A percentile compares a stretch with the other conserved stretches of the same genome.
phyloP scores from a whole-genome alignment of 1,140 invertebrate species.

The Probaryconus sp. region DNA sequence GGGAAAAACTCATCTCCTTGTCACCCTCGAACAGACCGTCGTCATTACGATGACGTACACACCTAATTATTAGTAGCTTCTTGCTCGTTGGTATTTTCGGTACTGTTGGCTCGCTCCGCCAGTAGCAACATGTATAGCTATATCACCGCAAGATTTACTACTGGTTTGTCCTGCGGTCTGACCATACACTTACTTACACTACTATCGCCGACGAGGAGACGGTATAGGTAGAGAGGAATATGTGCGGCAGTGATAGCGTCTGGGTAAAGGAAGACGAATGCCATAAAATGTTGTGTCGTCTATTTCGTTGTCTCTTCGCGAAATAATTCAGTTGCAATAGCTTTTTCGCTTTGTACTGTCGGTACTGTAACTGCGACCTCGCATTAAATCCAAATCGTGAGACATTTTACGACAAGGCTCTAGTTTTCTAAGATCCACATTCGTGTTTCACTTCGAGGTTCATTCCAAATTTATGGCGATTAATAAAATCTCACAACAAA shows the following conservation, averaged over 20 bases:
- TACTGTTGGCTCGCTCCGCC: neutral
- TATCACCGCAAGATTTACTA: conserved; percentile 2
- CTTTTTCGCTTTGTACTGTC: conserved; percentile 20
- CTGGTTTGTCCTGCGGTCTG: conserved; percentile 3
- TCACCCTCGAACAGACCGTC: neutral
- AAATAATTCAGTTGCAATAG: conserved; percentile 35
- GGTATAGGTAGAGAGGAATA: conserved; percentile 2
- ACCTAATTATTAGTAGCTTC: conserved; percentile 1
- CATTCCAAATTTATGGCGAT: no score
- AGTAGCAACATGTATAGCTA: neutral
- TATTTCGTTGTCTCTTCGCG: conserved; percentile 19
- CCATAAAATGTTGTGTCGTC: conserved; percentile 20
- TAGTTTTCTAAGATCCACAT: no score
- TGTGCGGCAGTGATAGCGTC: conserved; percentile 16
- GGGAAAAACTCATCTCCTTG: neutral
- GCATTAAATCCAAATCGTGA: conserved; percentile 20
- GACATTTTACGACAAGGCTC: conserved; percentile 16
- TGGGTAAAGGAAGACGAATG: conserved; percentile 37
- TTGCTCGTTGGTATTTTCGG: neutral
- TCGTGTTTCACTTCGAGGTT: no score
- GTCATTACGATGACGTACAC: conserved; percentile 1
- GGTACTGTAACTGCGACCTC: conserved; percentile 20
- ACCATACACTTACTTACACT: conserved; percentile 15
- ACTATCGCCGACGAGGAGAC: neutral
- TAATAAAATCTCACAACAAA: no score